Percentiles rank a stretch among this genome's conserved stretches.
phyloP scores from a whole-genome alignment of 2,797 vertebrate species.

The Cottoperca gobio region DNA sequence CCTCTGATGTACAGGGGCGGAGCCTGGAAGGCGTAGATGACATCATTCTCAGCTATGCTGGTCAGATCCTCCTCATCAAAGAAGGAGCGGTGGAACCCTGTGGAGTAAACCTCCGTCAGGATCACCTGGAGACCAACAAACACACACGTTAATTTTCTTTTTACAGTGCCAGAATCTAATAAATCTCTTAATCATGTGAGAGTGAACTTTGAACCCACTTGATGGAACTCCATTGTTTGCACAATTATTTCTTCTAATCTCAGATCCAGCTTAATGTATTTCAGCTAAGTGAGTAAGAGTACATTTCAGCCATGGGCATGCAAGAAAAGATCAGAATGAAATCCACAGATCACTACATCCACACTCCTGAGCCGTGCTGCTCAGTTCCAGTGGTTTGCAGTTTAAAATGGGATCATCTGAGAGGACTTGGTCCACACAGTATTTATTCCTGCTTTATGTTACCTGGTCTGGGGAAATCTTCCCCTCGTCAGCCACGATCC shows the following conservation, averaged over 20 bases:
- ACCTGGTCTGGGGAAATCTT: slow-evolving; percentile 90
- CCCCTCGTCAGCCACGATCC: slow-evolving; percentile 91
- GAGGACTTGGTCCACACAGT: not conserved
- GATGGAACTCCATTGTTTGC: not conserved
- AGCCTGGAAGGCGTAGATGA: slow-evolving; percentile 93
- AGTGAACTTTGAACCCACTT: slow-evolving; percentile 32
- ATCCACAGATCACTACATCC: not conserved
- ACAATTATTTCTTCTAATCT: slow-evolving; percentile 25
- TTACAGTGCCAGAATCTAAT: not conserved
- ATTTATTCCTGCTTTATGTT: slow-evolving; percentile 8
- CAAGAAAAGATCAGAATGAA: not conserved
- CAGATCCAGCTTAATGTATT: not conserved
- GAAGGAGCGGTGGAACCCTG: slow-evolving; percentile 93
- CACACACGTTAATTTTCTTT: not conserved
- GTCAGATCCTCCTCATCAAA: slow-evolving; percentile 91
- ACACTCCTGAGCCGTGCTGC: not conserved
- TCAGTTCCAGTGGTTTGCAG: not conserved
- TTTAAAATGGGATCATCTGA: not conserved
- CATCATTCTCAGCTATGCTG: slow-evolving; percentile 86
- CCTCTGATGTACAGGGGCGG: slow-evolving; percentile 84
- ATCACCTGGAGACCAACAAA: slow-evolving; percentile 86
- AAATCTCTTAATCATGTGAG: not conserved
- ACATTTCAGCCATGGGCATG: not conserved
- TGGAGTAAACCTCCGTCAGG: slow-evolving; percentile 90
- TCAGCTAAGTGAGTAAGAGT: not conserved